Evolutionary conservation across 30 jellyfish, hydroid and myxozoan species (phyloP).

Genomic region (Euphysa ruthae): DNA sequence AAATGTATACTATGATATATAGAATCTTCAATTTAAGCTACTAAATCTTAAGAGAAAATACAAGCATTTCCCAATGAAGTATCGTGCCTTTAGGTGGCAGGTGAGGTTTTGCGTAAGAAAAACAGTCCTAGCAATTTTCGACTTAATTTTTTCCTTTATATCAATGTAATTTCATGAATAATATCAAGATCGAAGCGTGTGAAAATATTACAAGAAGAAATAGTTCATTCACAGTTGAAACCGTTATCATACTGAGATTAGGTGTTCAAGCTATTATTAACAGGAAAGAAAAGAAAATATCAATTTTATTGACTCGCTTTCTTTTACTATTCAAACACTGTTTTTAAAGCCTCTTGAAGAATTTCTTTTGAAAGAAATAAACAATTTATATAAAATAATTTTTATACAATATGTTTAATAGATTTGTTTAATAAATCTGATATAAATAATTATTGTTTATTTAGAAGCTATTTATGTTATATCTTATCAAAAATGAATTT

Average conservation of each 20-base stretch:
- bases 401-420: neutral
- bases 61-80: too few species aligned
- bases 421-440: neutral
- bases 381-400: too few species aligned
- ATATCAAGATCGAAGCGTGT: too few species aligned
- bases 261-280: neutral
- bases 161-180: too few species aligned
- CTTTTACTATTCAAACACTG: neutral
- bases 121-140: too few species aligned
- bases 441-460: neutral
- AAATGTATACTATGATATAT: too few species aligned
- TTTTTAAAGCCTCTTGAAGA: too few species aligned
- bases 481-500: neutral
- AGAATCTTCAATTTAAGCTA: too few species aligned
- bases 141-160: too few species aligned
- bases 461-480: neutral
- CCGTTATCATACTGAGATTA: neutral
- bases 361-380: conserved; percentile 3
- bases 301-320: conserved; percentile 4
- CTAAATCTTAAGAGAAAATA: too few species aligned
- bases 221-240: neutral
- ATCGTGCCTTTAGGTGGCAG: too few species aligned
- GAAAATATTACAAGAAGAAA: neutral
- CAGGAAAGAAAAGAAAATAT: neutral
- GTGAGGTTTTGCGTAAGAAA: too few species aligned